Evolutionary conservation across 2,888 invertebrate species (phyloP).

Genomic region (Salpingus planirostris): DNA sequence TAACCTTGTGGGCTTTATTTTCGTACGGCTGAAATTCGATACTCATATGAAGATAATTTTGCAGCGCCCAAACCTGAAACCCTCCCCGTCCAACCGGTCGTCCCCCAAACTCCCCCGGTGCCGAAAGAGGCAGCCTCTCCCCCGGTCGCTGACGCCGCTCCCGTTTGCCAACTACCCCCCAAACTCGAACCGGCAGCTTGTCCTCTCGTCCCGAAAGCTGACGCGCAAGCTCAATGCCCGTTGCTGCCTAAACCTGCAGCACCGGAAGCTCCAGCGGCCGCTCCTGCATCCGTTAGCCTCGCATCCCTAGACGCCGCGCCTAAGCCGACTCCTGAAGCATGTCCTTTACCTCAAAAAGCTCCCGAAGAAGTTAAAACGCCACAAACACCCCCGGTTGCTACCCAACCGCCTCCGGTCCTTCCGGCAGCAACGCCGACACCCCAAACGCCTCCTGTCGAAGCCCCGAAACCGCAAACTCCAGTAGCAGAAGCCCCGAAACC

Average conservation of each 20-base stretch:
- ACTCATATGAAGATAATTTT: neutral
- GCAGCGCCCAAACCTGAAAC: neutral
- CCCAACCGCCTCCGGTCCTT: neutral
- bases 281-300: neutral
- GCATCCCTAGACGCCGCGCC: conserved; percentile 1
- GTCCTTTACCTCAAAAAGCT: conserved; percentile 3
- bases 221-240: conserved; percentile 11
- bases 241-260: conserved; percentile 21
- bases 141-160: conserved; percentile 25
- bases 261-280: neutral
- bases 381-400: conserved; percentile 1
- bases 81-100: neutral
- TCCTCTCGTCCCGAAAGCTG: conserved; percentile 4
- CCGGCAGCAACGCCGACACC: neutral
- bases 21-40: too few relatives aligned
- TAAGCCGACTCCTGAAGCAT: neutral
- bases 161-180: conserved; percentile 32
- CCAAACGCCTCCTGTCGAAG: neutral
- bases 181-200: conserved; percentile 28
- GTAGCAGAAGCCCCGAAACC: neutral
- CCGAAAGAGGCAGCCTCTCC: conserved; percentile 19
- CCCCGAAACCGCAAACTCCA: neutral
- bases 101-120: conserved; percentile 2
- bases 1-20: too few relatives aligned
- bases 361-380: conserved; percentile 1